These are phyloP conservation scores for Drosophila paracracens DNA, from an alignment of 2,888 invertebrate genomes.

Conservation along the genomic window DNA sequence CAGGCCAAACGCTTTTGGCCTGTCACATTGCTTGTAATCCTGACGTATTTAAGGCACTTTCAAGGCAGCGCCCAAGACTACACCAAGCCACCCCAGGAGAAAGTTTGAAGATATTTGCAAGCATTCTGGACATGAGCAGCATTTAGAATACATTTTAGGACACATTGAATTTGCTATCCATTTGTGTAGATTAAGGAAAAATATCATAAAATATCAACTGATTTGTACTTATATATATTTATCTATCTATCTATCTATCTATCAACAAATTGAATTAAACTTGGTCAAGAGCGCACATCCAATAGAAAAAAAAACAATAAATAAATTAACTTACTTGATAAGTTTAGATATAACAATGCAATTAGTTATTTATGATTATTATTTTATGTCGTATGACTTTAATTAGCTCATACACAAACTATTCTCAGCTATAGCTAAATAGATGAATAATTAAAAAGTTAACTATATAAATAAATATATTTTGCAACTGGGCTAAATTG, in stretches of 20 bases:
- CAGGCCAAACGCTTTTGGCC: slow-evolving; percentile 37
- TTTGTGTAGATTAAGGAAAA: background rate
- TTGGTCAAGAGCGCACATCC: background rate
- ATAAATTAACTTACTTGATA: background rate
- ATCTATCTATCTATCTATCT: too few species aligned
- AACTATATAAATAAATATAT: background rate
- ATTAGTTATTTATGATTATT: background rate
- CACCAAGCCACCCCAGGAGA: slow-evolving; percentile 3
- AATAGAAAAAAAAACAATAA: background rate
- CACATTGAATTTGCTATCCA: background rate
- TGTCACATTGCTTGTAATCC: slow-evolving; percentile 50
- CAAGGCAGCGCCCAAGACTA: slow-evolving; percentile 6
- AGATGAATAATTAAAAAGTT: background rate
- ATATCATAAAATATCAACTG: background rate
- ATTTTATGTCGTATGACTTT: too few species aligned
- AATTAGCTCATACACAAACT: background rate
- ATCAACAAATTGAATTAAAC: background rate
- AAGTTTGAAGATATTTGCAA: slow-evolving; percentile 2
- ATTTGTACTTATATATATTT: background rate
- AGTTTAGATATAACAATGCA: background rate
- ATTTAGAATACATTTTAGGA: background rate
- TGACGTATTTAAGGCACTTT: slow-evolving; percentile 34
- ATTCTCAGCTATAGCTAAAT: background rate
- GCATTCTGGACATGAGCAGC: background rate
- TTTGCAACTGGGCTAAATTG: background rate